Evolutionary conservation across 2,797 vertebrate species (phyloP).

Genomic region (Hippoglossus hippoglossus): DNA sequence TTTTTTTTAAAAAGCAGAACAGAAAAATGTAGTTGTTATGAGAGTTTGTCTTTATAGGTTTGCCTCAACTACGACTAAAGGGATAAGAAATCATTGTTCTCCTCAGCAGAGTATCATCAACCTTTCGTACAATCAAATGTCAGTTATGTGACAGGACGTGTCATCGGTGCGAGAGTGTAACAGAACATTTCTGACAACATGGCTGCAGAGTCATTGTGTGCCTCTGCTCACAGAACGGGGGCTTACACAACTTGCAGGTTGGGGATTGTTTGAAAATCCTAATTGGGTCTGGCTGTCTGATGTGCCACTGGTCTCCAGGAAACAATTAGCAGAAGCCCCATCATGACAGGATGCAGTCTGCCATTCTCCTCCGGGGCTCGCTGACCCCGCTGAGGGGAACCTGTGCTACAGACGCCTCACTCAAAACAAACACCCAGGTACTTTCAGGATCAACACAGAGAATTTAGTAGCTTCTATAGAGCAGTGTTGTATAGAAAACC

Average conservation of each 20-base stretch:
- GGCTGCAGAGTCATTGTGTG: slow-evolving; percentile 32
- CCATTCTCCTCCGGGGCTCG: slow-evolving; percentile 48
- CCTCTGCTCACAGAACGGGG: not conserved
- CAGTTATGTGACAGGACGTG: slow-evolving; percentile 2
- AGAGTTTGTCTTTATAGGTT: too few species aligned
- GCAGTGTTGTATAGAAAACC: too few species aligned
- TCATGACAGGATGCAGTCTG: slow-evolving; percentile 68
- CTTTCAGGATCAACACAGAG: slow-evolving; percentile 23
- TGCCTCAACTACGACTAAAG: too few species aligned
- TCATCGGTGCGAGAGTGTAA: slow-evolving; percentile 16
- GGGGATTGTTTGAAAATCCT: slow-evolving; percentile 60
- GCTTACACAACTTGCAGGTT: slow-evolving; percentile 46
- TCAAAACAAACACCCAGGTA: slow-evolving; percentile 25
- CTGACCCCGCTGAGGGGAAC: slow-evolving; percentile 54
- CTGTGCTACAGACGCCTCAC: slow-evolving; percentile 40
- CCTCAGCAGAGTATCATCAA: not conserved
- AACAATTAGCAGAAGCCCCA: slow-evolving; percentile 72
- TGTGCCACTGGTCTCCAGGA: slow-evolving; percentile 67
- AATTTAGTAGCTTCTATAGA: not conserved
- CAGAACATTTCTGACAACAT: slow-evolving; percentile 25
- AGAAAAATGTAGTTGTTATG: too few species aligned
- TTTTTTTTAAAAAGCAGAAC: not conserved
- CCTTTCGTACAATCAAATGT: not conserved
- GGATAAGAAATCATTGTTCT: slow-evolving; percentile 4
- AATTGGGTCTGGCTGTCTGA: slow-evolving; percentile 71